A percentile compares a stretch with the other conserved stretches of the same genome.
phyloP scores from a whole-genome alignment of 1,140 invertebrate species.

The Drosophila nasuta region DNA sequence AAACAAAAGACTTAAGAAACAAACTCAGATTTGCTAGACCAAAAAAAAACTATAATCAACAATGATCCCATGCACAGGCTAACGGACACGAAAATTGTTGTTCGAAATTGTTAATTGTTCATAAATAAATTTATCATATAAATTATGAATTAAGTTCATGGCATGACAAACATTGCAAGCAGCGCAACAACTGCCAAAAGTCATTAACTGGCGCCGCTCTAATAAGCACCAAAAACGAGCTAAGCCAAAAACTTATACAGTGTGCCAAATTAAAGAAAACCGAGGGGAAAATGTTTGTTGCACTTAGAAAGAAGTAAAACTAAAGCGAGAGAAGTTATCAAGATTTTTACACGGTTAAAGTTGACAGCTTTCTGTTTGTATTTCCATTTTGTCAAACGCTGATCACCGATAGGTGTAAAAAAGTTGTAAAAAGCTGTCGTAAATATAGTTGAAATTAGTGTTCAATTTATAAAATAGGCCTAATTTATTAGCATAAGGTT shows the following conservation, averaged over 20 bases:
- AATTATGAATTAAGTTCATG: constrained; percentile 59
- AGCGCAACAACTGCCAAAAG: constrained; percentile 39
- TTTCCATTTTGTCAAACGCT: background rate
- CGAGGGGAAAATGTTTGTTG: too few relatives aligned
- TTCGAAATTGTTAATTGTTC: constrained; percentile 63
- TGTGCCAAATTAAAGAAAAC: constrained; percentile 9
- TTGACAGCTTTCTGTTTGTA: background rate
- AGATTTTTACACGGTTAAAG: background rate
- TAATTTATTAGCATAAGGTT: background rate
- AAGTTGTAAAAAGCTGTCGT: background rate
- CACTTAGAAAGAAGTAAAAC: background rate
- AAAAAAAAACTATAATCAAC: background rate
- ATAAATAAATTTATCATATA: constrained; percentile 75
- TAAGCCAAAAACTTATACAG: constrained; percentile 26
- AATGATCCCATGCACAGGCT: background rate
- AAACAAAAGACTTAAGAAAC: constrained; percentile 45
- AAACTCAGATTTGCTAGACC: constrained; percentile 23
- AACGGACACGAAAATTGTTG: constrained; percentile 4
- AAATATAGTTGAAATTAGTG: background rate
- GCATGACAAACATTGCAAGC: constrained; percentile 28
- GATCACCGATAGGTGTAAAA: background rate
- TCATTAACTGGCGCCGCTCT: too few relatives aligned
- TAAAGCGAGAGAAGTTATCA: background rate
- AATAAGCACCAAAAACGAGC: too few relatives aligned
- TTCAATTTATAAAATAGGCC: background rate